Evolutionary conservation across 2,888 invertebrate genomes (phyloP), one percentile per base, ranked within the genome.

Genomic region (Alloscopus bannaensis): DNA sequence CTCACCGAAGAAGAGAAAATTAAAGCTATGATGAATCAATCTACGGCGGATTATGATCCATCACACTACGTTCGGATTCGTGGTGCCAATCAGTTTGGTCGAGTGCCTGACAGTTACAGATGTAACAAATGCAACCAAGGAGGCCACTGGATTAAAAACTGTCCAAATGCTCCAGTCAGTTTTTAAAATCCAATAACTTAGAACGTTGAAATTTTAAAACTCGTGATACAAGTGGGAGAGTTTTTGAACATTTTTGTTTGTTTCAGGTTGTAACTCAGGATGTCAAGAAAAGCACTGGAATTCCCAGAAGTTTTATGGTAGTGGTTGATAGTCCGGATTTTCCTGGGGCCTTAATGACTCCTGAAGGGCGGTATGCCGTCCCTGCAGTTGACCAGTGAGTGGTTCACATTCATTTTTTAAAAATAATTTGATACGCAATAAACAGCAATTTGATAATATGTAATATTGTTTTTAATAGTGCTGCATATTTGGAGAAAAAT

Each of bases 71-170:
- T 89, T 45, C 66, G 72, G 59, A 80, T 82, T 65, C 80, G 84
- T 18, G 84, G 84, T 16, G 76, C 80, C n/a, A 80, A 77, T 65
- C 86, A 96, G 90, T 92, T 93, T 86, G 98, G 97, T 29, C 92
- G 93, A 86, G 96, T 98, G 24, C 98, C 98, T 70, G 89, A 93
- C n/a, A 93, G 93, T 87, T 99, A 99, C 89, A 91, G 94, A 62
- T 99, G 99, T 89, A 95, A 94, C 88, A 95, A 95, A 88, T 99
- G 99, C 89, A 94, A 95, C 87, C 94, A 96, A 88, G 92, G 93
- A 79, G 99, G 99, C 0, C 99, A 99, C 89, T 99, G 97, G 96
- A 98, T 98, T 85, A 96, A 95, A 88, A 95, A 97, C 88, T 99
- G 99, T 88, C 97, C 97, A 8, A 89, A 93, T 82, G 92, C 91